A percentile compares a stretch with the other conserved stretches of the same genome.
phyloP scores from a whole-genome alignment of 1,140 invertebrate genomes.

The Formica exsecta region DNA sequence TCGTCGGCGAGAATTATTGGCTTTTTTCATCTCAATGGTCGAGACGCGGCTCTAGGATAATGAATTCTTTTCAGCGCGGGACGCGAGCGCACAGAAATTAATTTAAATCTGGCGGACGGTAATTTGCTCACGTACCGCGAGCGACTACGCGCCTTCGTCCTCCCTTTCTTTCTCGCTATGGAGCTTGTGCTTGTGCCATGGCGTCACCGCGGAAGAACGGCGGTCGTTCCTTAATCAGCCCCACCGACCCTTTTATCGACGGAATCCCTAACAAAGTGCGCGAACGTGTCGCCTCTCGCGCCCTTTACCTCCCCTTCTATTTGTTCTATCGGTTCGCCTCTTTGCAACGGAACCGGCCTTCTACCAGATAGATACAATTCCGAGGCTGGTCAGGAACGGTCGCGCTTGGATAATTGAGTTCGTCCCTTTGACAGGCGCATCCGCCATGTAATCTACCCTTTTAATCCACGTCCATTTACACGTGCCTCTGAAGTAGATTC shows the following conservation, averaged over 20 bases:
- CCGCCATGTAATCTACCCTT: conserved; percentile 49
- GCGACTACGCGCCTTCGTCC: conserved; percentile 30
- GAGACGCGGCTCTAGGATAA: conserved; percentile 20
- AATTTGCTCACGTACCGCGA: conserved; percentile 57
- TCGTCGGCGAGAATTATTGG: conserved; percentile 61
- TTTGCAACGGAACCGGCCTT: conserved; percentile 46
- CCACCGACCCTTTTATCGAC: conserved; percentile 55
- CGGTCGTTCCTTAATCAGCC: conserved; percentile 58
- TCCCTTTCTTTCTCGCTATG: conserved; percentile 26
- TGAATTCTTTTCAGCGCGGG: conserved; percentile 60
- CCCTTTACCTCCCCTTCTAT: not conserved
- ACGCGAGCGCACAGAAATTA: conserved; percentile 56
- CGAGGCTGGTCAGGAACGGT: conserved; percentile 40
- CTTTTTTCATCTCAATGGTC: conserved; percentile 59
- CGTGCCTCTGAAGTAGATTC: conserved; percentile 39
- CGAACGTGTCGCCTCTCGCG: conserved; percentile 48
- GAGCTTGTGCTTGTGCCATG: conserved; percentile 10
- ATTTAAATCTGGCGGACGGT: conserved; percentile 62
- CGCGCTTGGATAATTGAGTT: conserved; percentile 59
- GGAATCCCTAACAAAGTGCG: conserved; percentile 56
- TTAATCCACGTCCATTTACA: conserved; percentile 62
- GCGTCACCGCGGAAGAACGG: conserved; percentile 32
- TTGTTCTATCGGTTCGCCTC: conserved; percentile 52
- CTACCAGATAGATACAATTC: conserved; percentile 60
- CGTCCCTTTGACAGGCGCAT: conserved; percentile 45